A percentile compares a stretch with the other conserved stretches of the same genome.
Evolutionary conservation across 1,140 invertebrate genomes (phyloP).

Genomic region (Caenorhabditis briggsae): DNA sequence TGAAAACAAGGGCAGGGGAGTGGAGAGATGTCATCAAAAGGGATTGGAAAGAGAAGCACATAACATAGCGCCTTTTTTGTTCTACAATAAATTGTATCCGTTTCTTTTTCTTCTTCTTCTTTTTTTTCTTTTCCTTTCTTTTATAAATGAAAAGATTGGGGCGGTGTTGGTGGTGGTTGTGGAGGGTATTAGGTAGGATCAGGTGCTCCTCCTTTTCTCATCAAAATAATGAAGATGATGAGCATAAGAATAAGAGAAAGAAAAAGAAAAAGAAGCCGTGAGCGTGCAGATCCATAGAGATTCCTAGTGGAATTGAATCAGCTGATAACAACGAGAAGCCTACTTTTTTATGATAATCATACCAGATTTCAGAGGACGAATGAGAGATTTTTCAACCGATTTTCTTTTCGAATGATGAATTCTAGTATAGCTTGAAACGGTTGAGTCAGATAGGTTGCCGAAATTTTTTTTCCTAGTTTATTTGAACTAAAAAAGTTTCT

Average conservation of each 20-base stretch:
- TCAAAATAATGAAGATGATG: conserved; percentile 25
- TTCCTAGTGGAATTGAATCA: neutral
- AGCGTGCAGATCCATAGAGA: neutral
- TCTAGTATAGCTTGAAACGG: neutral
- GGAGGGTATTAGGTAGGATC: conserved; percentile 46
- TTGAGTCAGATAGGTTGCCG: too few species aligned
- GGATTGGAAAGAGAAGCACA: neutral
- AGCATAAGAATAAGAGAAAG: neutral
- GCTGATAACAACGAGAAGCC: conserved; percentile 11
- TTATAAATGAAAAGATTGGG: neutral
- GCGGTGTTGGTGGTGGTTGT: too few species aligned
- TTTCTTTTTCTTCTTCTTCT: neutral
- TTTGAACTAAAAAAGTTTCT: too few species aligned
- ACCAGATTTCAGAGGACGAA: neutral
- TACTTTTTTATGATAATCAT: conserved; percentile 9
- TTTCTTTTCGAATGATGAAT: neutral
- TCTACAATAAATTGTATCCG: conserved; percentile 2
- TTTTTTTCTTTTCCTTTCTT: too few species aligned
- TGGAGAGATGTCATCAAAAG: neutral
- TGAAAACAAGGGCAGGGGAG: conserved; percentile 13
- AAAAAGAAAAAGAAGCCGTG: conserved; percentile 6
- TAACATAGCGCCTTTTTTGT: conserved; percentile 8
- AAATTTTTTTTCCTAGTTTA: too few species aligned
- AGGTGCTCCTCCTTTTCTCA: conserved; percentile 19
- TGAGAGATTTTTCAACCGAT: neutral